These are phyloP conservation scores for Romanogobio albipinnatus DNA, from an alignment of 2,113 vertebrate genomes.

Conservation along the genomic window DNA sequence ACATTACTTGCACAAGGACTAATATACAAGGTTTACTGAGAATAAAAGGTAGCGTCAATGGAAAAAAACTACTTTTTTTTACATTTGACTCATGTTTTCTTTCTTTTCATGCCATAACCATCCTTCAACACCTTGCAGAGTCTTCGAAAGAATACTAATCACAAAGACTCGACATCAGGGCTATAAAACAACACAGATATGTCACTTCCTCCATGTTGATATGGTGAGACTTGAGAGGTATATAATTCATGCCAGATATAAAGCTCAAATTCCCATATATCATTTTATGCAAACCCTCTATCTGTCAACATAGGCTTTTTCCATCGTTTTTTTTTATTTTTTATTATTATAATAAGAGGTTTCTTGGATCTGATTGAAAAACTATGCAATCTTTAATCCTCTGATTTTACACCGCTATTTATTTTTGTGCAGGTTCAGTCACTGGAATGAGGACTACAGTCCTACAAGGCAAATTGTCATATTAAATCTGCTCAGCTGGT, in stretches of 20 bases:
- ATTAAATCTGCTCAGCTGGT: conserved; percentile 47
- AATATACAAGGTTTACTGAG: not conserved
- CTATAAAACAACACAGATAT: conserved; percentile 22
- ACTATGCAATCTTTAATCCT: not conserved
- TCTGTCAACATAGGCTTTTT: conserved; percentile 15
- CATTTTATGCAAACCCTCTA: not conserved
- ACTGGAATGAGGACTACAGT: conserved; percentile 20
- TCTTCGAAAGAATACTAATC: conserved; percentile 12
- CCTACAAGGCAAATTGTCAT: conserved; percentile 49
- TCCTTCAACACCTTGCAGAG: not conserved
- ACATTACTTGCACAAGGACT: not conserved
- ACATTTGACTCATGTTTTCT: not conserved
- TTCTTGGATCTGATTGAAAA: not conserved
- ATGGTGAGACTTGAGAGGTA: conserved; percentile 14
- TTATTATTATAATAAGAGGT: not conserved
- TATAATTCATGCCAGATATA: not conserved
- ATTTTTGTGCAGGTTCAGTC: conserved; percentile 41
- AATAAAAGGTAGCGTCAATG: not conserved
- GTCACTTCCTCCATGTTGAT: conserved; percentile 4
- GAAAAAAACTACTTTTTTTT: not conserved
- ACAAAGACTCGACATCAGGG: conserved; percentile 6
- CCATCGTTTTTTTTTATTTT: too few relatives aligned
- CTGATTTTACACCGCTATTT: not conserved
- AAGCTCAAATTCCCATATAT: conserved; percentile 21
- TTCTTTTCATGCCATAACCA: conserved; percentile 1